These are phyloP conservation scores for Anguilla anguilla DNA, from an alignment of 2,797 vertebrate genomes.

Conservation along the genomic window DNA sequence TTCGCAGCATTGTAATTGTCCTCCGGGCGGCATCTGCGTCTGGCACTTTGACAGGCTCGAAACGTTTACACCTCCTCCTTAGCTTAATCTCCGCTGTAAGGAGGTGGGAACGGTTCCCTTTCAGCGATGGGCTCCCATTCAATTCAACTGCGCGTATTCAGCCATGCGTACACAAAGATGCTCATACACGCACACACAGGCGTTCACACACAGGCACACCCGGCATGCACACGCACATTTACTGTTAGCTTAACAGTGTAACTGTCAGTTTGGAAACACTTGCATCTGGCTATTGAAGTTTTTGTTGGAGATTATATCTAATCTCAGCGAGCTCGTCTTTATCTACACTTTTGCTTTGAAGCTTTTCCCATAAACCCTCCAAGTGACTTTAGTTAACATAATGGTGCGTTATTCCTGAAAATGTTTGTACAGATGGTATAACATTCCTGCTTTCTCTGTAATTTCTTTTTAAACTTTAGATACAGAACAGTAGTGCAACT, in stretches of 20 bases:
- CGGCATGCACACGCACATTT: neutral
- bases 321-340: neutral
- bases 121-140: neutral
- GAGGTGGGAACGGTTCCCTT: neutral
- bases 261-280: constrained; percentile 8
- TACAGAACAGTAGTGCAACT: neutral
- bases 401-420: neutral
- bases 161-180: neutral
- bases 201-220: neutral
- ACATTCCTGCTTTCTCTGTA: neutral
- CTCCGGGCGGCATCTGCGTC: neutral
- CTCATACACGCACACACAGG: neutral
- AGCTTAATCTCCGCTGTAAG: neutral
- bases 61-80: neutral
- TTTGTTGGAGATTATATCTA: neutral
- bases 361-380: neutral
- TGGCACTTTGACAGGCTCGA: neutral
- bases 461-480: neutral
- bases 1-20: neutral
- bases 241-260: neutral
- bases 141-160: neutral
- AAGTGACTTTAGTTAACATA: neutral
- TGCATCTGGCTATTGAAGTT: neutral
- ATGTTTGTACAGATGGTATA: neutral
- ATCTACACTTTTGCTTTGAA: neutral